Conservation (phyloP, 37 sponge, comb jelly and placozoan species). For the Geodia barretti region DNA sequence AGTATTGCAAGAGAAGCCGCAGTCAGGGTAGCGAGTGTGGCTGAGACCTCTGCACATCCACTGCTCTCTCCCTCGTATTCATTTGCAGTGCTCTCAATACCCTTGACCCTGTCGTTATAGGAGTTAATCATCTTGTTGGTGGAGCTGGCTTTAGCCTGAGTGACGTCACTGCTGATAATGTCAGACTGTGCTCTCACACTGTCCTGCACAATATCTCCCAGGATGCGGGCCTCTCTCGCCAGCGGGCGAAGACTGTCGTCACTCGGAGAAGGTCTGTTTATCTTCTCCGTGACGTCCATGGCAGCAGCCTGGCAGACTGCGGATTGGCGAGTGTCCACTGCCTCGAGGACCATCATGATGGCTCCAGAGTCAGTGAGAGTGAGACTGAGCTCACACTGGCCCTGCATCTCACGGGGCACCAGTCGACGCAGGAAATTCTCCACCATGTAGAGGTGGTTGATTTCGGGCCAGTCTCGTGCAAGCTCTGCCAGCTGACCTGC, state of each 20-base stretch:
- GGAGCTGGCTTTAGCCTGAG: no score
- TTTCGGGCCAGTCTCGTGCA: not conserved
- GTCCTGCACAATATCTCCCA: no score
- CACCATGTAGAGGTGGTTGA: constrained; percentile 32
- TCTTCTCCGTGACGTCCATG: constrained; percentile 2
- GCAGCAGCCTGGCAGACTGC: constrained; percentile 16
- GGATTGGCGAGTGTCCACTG: not conserved
- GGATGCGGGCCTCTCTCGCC: not conserved
- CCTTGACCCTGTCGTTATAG: no score
- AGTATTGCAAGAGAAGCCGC: no score
- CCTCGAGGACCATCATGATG: constrained; percentile 34
- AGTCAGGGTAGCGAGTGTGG: no score
- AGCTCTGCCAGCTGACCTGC: not conserved
- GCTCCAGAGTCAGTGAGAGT: constrained; percentile 38
- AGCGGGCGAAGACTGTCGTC: not conserved
- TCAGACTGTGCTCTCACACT: no score
- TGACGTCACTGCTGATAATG: no score
- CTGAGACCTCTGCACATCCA: no score
- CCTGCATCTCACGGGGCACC: not conserved
- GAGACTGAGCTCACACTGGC: constrained; percentile 33
- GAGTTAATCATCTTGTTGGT: no score
- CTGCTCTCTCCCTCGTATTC: no score
- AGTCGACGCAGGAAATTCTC: constrained; percentile 28
- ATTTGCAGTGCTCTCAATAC: no score
- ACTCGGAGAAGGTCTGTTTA: constrained; percentile 18